Evolutionary conservation across 2,888 invertebrate genomes (phyloP).

Genomic region (Drosophila trichaetosa): DNA sequence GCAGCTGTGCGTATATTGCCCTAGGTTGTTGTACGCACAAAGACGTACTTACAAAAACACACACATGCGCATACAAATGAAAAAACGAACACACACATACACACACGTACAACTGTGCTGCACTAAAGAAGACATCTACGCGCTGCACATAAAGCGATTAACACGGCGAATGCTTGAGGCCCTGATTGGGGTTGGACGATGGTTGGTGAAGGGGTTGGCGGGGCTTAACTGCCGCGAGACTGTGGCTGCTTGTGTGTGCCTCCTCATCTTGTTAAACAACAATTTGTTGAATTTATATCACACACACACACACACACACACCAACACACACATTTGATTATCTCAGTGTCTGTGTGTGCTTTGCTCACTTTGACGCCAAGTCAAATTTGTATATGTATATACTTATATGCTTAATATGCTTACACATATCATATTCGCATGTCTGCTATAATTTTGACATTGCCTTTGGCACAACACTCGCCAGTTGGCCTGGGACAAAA

Average conservation of each 20-base stretch:
- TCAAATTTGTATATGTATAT: constrained; percentile 62
- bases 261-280: constrained; percentile 76
- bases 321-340: not conserved
- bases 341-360: constrained; percentile 21
- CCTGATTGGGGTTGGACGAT: constrained; percentile 3
- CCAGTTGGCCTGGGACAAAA: constrained; percentile 34
- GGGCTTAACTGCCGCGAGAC: constrained; percentile 62
- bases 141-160: constrained; percentile 80
- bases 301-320: constrained; percentile 42
- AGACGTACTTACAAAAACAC: constrained; percentile 26
- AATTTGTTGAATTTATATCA: constrained; percentile 80
- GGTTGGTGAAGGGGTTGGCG: not conserved
- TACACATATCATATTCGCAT: constrained; percentile 41
- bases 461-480: constrained; percentile 43
- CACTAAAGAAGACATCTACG: constrained; percentile 77
- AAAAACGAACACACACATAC: not conserved
- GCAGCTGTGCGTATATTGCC: constrained; percentile 81
- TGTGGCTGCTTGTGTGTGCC: constrained; percentile 58
- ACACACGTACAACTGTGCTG: constrained; percentile 41
- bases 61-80: not conserved
- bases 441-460: constrained; percentile 60
- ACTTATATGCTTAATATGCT: constrained; percentile 49
- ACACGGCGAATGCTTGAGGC: constrained; percentile 60
- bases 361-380: constrained; percentile 79
- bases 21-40: constrained; percentile 67